phyloP scores from a whole-genome alignment of 1,140 invertebrate species.

The Pseudomyrmex dendroicus region DNA sequence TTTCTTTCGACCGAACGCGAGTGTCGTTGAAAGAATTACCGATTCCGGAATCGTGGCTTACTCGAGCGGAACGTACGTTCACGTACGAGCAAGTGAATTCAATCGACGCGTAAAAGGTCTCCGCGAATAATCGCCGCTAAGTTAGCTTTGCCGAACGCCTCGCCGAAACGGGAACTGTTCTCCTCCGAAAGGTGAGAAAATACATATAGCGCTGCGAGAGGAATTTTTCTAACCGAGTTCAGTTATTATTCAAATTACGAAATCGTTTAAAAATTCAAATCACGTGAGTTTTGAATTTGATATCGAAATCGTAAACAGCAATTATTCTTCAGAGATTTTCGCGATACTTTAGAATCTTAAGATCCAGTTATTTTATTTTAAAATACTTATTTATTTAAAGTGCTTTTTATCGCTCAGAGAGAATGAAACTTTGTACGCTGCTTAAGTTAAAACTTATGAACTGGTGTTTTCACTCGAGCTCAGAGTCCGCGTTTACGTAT shows the following conservation, averaged over 20 bases:
- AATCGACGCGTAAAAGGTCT: constrained; percentile 67
- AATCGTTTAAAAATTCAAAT: constrained; percentile 15
- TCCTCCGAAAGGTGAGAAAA: constrained; percentile 32
- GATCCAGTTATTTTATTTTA: constrained; percentile 5
- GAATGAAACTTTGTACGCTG: constrained; percentile 13
- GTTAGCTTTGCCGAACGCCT: constrained; percentile 42
- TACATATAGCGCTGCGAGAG: neutral
- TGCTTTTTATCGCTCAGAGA: too few species aligned
- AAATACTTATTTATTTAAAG: neutral
- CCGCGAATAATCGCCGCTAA: constrained; percentile 56
- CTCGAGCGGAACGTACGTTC: constrained; percentile 70
- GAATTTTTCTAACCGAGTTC: constrained; percentile 18
- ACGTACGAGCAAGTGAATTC: constrained; percentile 60
- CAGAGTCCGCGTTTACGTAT: neutral
- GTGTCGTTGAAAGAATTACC: constrained; percentile 45
- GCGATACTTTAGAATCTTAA: constrained; percentile 14
- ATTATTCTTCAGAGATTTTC: neutral
- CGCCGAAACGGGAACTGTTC: constrained; percentile 39
- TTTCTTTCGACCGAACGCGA: constrained; percentile 29
- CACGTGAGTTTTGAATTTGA: constrained; percentile 6
- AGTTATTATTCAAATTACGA: neutral
- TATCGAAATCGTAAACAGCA: constrained; percentile 18
- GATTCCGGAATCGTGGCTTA: constrained; percentile 56
- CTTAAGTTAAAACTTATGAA: neutral
- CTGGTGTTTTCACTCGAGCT: neutral